Evolutionary conservation across 2,113 vertebrate species (phyloP).

Genomic region (Vulpes ferrilata): DNA sequence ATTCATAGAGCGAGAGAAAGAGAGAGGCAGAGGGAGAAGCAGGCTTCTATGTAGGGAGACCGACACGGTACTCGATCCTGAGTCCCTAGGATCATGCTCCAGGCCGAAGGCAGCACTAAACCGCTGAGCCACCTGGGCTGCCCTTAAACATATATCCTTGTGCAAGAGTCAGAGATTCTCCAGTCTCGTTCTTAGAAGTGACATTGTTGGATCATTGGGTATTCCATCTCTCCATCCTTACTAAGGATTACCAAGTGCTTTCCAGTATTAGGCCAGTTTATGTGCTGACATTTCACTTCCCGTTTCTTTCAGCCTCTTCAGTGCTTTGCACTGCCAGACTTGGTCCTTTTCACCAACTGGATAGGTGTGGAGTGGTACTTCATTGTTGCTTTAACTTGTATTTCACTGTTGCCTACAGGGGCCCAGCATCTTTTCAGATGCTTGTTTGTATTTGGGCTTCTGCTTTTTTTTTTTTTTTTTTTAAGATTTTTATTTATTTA

Average conservation of each 20-base stretch:
- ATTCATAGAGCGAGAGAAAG: too few relatives aligned
- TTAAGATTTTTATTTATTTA: too few relatives aligned
- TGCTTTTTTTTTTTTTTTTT: background rate
- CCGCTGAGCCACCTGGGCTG: too few relatives aligned
- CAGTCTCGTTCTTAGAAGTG: background rate
- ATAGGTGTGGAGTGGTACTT: background rate
- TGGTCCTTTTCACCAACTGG: background rate
- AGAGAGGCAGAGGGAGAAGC: too few relatives aligned
- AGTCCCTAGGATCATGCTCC: too few relatives aligned
- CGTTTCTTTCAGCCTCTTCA: background rate
- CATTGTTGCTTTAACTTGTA: background rate
- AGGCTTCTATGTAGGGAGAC: too few relatives aligned
- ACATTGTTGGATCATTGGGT: background rate
- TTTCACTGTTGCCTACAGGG: background rate
- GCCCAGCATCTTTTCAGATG: background rate
- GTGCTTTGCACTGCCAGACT: background rate
- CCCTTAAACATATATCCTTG: background rate
- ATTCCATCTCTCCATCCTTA: background rate
- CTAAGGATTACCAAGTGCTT: background rate
- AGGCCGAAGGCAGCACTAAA: too few relatives aligned
- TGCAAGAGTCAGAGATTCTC: background rate
- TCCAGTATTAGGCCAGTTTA: background rate
- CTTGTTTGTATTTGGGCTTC: background rate
- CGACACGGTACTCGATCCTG: too few relatives aligned
- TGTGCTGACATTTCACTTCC: accelerated